Base-by-base conservation (phyloP, 2,113 vertebrate species). In the Pterocles gutturalis region DNA sequence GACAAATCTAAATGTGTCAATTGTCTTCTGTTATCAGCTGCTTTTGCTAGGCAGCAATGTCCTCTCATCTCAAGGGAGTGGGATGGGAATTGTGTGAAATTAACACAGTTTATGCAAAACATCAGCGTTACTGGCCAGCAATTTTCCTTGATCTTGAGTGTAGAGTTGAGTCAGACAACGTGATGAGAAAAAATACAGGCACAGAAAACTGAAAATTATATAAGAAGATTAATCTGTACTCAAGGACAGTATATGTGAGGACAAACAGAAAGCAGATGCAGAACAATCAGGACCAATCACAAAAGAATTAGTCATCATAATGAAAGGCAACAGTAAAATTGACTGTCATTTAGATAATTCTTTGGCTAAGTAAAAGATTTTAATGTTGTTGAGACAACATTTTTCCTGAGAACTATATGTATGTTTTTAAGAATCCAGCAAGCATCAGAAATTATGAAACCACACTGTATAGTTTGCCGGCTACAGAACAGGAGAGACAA, bases 41-140 rank as follows among this genome's bases (percentile, higher is more conserved):
- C 2, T 55, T 82, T 69, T 49, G 38, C 11, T 34, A 22, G 0
- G 0, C 14, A 17, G 33, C 14, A 10, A 12, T 0, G 0, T 65
- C 33, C 33, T 69, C 54, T 75, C 31, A 17, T 21, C 48, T n/a
- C 65, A 20, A 60, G 49, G 33, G 28, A 58, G 11, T 8, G 26
- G 31, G 43, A 36, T 8, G 10, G 62, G 43, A 28, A 21, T 19
- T 21, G 22, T 67, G 54, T 54, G 69, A 24, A 77, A 64, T 25
- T 21, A 62, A 12, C 48, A 49, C 11, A 58, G 3, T 0, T 76
- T 38, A 9, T 25, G 41, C 5, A 49, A 78, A 58, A 77, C 7
- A 38, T n/a, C 57, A 72, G 13, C 19, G 31, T 34, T 73, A 58
- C 8, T 51, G 21, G 7, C 43, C 20, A 73, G 41, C 14, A 17